Evolutionary conservation across 2,888 invertebrate species (phyloP), one percentile per base, ranked within the genome.

Genomic region (Glyphotaelius pellucidus): DNA sequence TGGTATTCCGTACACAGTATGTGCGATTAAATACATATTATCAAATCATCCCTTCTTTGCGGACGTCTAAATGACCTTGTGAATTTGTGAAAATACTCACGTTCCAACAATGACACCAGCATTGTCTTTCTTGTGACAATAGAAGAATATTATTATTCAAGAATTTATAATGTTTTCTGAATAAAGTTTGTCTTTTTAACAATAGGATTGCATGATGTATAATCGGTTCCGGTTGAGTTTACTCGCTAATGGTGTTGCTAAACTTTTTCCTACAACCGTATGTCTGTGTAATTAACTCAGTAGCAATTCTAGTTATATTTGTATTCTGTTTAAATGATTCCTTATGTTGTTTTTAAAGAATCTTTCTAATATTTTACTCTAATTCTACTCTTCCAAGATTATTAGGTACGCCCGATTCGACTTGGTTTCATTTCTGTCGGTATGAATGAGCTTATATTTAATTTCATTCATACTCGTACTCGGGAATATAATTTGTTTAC

Each of bases 201-300:
- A 67, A 67, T 67, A n/a, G 67, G 1, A 67, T 67, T 67, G 67
- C 67, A 67, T n/a, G 67, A 67, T 67, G 25, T 32, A 83, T 83
- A 83, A 83, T 83, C 15, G 35, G 83, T 35, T 83, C 83, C 83
- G 83, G 83, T 83, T 35, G 35, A 81, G 31, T 83, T 83, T 83
- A 4, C 35, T 25, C 32, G 83, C 31, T 83, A 83, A 83, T 83
- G 83, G 35, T 32, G 83, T 35, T 35, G 25, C 83, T 83, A 35
- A 67, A 67, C 67, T 67, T 67, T 67, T 25, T 67, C 25, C 67
- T 67, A 25, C 25, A 19, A 25, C 67, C 4, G 67, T 67, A 67
- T 7, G 25, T 67, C 25, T 67, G 25, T 67, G 9, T 67, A 67
- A 67, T 67, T 67, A 67, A 67, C 67, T 67, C 25, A 9, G 25